These are phyloP conservation scores for Phalangium opilio DNA, from an alignment of 2,888 invertebrate genomes.

Conservation along the genomic window DNA sequence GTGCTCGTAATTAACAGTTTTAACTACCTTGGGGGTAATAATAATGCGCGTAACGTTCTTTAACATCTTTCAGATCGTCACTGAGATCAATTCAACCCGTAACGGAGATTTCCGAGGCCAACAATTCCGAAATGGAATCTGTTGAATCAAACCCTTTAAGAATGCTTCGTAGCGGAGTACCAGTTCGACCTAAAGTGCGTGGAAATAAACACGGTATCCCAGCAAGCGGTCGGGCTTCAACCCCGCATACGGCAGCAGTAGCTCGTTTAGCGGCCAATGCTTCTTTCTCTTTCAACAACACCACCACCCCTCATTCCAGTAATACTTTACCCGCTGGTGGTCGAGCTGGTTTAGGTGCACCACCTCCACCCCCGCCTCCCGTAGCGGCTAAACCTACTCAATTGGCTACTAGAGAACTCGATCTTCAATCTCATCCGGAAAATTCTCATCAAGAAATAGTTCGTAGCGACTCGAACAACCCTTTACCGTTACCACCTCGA, in stretches of 20 bases:
- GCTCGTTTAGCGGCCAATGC: constrained; percentile 16
- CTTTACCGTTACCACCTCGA: constrained; percentile 61
- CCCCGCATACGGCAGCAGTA: constrained; percentile 18
- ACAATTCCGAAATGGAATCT: constrained; percentile 29
- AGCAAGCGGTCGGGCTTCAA: constrained; percentile 11
- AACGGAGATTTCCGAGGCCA: constrained; percentile 25
- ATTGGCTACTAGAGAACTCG: constrained; percentile 4
- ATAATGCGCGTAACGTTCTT: too few relatives aligned
- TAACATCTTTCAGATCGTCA: background rate
- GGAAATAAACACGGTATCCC: constrained; percentile 36
- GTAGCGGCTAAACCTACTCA: background rate
- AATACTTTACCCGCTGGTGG: constrained; percentile 5
- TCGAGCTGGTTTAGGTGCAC: constrained; percentile 9
- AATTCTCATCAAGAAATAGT: background rate
- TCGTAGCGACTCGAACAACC: constrained; percentile 37
- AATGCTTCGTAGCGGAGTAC: constrained; percentile 41
- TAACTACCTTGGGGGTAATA: too few relatives aligned
- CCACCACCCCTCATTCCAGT: background rate
- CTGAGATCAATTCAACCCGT: background rate
- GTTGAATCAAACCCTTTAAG: constrained; percentile 45
- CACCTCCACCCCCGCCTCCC: constrained; percentile 10
- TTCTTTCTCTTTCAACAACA: constrained; percentile 1
- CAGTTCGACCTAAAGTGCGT: constrained; percentile 40
- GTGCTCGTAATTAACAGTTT: too few relatives aligned
- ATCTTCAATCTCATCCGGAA: background rate